Conservation (phyloP, 2,888 invertebrate species). For the Pteria penguin region DNA sequence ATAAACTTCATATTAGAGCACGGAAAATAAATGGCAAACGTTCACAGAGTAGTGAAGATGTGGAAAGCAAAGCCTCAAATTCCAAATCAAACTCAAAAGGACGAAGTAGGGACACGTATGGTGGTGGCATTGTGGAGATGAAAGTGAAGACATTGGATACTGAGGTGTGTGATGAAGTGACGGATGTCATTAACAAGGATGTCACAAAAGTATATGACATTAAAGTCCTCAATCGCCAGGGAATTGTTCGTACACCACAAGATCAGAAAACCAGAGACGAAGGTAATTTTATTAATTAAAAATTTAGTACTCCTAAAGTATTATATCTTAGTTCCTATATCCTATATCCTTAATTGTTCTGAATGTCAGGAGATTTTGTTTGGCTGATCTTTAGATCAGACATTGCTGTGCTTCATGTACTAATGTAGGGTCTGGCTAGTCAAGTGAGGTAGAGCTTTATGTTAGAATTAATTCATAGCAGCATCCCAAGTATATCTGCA, state of each 20-base stretch:
- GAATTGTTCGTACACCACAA: conserved; percentile 62
- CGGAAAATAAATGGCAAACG: background rate
- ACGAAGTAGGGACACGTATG: background rate
- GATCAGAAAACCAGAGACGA: conserved; percentile 83
- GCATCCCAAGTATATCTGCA: no score
- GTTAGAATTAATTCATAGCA: no score
- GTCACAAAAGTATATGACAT: conserved; percentile 42
- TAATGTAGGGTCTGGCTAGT: no score
- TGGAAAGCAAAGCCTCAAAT: background rate
- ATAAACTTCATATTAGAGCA: conserved; percentile 4
- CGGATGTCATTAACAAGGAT: conserved; percentile 15
- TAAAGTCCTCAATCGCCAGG: conserved; percentile 60
- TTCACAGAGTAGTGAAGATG: background rate
- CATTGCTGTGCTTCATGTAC: no score
- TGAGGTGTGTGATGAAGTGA: conserved; percentile 1
- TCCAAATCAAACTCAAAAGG: background rate
- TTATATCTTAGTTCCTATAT: no score
- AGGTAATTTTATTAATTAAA: conserved; percentile 82
- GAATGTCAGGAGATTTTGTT: no score
- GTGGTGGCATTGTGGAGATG: no score
- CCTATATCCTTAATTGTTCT: no score
- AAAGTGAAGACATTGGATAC: background rate
- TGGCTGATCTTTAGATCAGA: no score
- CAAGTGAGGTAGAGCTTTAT: no score
- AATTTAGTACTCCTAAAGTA: no score